These are phyloP conservation scores for Lomographa bimaculata DNA, from an alignment of 2,888 invertebrate genomes.

Conservation along the genomic window DNA sequence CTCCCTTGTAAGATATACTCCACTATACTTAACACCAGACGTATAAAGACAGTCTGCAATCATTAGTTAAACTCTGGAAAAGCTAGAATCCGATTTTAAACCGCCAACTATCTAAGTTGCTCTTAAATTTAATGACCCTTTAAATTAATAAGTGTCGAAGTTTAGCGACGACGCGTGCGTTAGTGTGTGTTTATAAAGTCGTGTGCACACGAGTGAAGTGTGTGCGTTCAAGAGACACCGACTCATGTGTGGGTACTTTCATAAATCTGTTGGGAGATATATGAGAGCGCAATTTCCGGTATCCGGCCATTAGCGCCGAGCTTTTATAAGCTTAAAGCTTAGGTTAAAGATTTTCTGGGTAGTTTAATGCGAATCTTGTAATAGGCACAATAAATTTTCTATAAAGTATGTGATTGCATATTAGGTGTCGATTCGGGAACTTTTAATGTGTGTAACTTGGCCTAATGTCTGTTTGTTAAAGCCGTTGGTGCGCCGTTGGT, in stretches of 20 bases:
- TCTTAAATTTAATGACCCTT: constrained; percentile 71
- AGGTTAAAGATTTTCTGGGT: constrained; percentile 84
- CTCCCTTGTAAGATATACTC: no score
- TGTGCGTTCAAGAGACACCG: constrained; percentile 71
- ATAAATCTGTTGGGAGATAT: constrained; percentile 95
- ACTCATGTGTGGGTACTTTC: constrained; percentile 89
- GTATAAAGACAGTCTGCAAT: constrained; percentile 13
- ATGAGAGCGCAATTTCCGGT: constrained; percentile 96
- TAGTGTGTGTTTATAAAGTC: constrained; percentile 45
- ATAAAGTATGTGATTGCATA: constrained; percentile 84
- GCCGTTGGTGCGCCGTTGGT: constrained; percentile 25
- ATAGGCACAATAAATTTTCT: constrained; percentile 82
- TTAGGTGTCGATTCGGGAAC: constrained; percentile 80
- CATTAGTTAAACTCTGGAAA: constrained; percentile 21
- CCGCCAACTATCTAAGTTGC: constrained; percentile 43
- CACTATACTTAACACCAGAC: constrained; percentile 1
- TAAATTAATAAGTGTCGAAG: constrained; percentile 80
- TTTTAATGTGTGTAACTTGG: constrained; percentile 82
- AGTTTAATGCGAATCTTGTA: constrained; percentile 84
- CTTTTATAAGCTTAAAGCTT: constrained; percentile 86
- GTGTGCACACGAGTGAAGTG: constrained; percentile 36
- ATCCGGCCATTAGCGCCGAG: constrained; percentile 92
- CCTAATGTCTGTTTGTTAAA: constrained; percentile 72
- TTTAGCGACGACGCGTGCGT: constrained; percentile 51
- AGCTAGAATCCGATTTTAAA: constrained; percentile 30